Evolutionary conservation across 2,888 invertebrate species (phyloP).

Genomic region (Neoscelio sp.): DNA sequence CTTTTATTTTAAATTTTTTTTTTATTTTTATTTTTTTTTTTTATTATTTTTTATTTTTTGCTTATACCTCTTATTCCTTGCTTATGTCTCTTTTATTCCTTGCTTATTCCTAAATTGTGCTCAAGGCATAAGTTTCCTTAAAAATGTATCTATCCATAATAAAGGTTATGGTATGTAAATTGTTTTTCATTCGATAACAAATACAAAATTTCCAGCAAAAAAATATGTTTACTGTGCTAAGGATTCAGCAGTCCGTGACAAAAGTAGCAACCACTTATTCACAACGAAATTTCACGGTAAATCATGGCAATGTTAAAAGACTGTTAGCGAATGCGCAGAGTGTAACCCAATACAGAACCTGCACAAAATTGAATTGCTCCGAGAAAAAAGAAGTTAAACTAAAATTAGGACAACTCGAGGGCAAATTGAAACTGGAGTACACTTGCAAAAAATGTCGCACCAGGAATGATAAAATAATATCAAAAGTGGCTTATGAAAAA

Average conservation of each 20-base stretch:
- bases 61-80: too few relatives aligned
- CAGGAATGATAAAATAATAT: conserved; percentile 91
- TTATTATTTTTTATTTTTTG: too few relatives aligned
- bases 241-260: neutral
- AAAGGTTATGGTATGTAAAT: too few relatives aligned
- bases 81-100: too few relatives aligned
- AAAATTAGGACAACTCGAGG: conserved; percentile 81
- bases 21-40: too few relatives aligned
- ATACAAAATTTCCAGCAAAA: too few relatives aligned
- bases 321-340: neutral
- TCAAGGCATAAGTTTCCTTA: too few relatives aligned
- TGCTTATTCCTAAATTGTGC: too few relatives aligned
- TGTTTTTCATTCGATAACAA: too few relatives aligned
- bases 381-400: neutral
- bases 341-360: neutral
- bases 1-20: too few relatives aligned
- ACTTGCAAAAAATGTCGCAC: conserved; percentile 95
- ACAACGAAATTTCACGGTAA: neutral
- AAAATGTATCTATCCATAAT: too few relatives aligned
- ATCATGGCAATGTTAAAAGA: neutral
- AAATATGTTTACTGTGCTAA: neutral
- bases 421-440: conserved; percentile 89
- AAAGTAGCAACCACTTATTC: neutral
- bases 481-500: conserved; percentile 92
- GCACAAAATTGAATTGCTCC: neutral